phyloP scores from a whole-genome alignment of 2,113 vertebrate species.

The Eidolon helvum region DNA sequence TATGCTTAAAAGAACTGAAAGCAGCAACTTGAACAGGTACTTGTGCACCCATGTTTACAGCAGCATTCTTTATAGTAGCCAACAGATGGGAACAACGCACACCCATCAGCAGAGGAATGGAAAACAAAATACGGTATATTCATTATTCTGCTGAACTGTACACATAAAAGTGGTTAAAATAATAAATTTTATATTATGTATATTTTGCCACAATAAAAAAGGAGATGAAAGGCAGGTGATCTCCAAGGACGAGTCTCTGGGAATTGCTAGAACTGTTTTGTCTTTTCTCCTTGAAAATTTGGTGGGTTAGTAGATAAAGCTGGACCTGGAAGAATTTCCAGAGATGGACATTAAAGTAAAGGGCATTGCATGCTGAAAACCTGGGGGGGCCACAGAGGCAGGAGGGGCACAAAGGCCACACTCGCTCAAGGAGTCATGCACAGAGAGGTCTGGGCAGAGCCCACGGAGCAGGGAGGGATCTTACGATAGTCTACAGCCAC shows the following conservation, averaged over 20 bases:
- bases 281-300: not conserved
- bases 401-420: not conserved
- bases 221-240: not conserved
- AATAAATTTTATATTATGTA: not conserved
- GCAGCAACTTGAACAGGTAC: not conserved
- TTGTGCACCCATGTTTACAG: not conserved
- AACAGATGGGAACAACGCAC: not conserved
- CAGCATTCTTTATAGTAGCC: not conserved
- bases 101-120: not conserved
- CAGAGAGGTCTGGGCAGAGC: not conserved
- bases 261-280: not conserved
- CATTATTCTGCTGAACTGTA: not conserved
- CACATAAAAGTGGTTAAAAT: not conserved
- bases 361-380: not conserved
- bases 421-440: not conserved
- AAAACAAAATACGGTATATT: not conserved
- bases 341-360: not conserved
- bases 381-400: not conserved
- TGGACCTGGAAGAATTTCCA: not conserved
- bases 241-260: not conserved
- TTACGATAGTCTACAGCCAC: not conserved
- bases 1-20: not conserved
- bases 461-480: rapidly evolving
- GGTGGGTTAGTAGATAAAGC: not conserved
- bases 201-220: not conserved